Evolutionary conservation across 1,140 invertebrate species (phyloP), one percentile per base, ranked within the genome.

Genomic region (Lordiphosa mommai): DNA sequence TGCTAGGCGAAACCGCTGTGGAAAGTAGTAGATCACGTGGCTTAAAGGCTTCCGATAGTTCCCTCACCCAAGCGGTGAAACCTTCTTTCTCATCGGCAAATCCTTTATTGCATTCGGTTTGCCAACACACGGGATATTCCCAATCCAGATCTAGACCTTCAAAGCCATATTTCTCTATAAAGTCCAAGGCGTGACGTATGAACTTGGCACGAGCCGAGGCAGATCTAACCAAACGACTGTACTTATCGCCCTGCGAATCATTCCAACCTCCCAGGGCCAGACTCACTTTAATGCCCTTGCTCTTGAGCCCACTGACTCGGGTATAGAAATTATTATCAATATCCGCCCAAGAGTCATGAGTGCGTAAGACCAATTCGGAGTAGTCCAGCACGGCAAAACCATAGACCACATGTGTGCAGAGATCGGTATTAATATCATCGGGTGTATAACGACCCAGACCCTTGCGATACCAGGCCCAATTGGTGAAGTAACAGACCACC

Each of bases 351-450:
- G 95, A 93, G 88, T 97, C 96, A 74, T 96, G 95, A 0, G 95
- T 93, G 68, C 93, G 95, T 27, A 97, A 93, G 0, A 92, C 91
- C 0, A 97, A 89, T 7, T 94, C 92, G 0, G 95, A 93, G 46
- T 92, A 92, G 66, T 96, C 94, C 13, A 97, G 87, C 1, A 96
- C 95, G 1, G 96, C 96, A 84, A 98, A 98, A 14, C 96, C 96
- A 76, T 98, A 98, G 1, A 98, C 93, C 43, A 98, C 94, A 74
- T 98, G 97, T 0, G 96, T 97, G 77, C 96, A 98, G 0, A 98
- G 90, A 30, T 93, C 92, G 1, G 94, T 91, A 84, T 98, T 94
- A 13, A 98, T 97, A 65, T 96, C 92, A 79, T 96, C 95, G 0
- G 96, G 96, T 1, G 92, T 89, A 66, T 95, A 97, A 72, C 95